These are phyloP conservation scores for Epizoanthus ramosus DNA, from an alignment of 92 coral and sea anemone species.

Conservation along the genomic window DNA sequence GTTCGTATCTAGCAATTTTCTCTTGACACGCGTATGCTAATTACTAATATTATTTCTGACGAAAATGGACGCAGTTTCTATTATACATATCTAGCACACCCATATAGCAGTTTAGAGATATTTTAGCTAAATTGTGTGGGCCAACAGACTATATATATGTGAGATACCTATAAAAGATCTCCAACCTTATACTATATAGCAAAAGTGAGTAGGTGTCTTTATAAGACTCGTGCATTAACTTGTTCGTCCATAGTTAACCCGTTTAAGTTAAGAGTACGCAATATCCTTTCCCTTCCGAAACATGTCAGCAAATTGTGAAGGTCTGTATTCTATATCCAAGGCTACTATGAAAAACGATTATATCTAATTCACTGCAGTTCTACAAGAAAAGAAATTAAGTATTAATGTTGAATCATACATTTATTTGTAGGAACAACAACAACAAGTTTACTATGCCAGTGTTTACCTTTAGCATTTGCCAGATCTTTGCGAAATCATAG, in stretches of 20 bases:
- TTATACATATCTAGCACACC: too few relatives aligned
- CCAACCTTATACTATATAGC: too few relatives aligned
- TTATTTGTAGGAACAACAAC: constrained; percentile 23
- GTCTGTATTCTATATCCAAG: background rate
- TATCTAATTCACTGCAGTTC: background rate
- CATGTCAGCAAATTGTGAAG: too few relatives aligned
- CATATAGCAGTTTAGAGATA: constrained; percentile 2
- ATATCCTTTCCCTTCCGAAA: too few relatives aligned
- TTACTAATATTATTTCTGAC: background rate
- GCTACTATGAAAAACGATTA: background rate
- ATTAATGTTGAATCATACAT: constrained; percentile 8
- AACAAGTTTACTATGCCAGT: constrained; percentile 28
- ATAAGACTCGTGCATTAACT: too few relatives aligned
- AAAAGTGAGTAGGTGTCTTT: too few relatives aligned
- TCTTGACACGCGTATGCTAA: background rate
- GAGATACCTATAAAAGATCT: too few relatives aligned
- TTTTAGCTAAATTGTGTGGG: constrained; percentile 2
- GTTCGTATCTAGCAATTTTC: background rate
- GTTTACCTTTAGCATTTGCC: constrained; percentile 26
- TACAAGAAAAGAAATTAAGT: background rate
- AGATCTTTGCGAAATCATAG: constrained; percentile 19
- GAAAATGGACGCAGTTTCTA: background rate
- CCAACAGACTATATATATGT: background rate
- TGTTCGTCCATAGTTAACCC: too few relatives aligned
- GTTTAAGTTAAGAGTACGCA: too few relatives aligned